A percentile compares a stretch with the other conserved stretches of the same genome.
phyloP scores from a whole-genome alignment of 2,797 vertebrate genomes.

The Gymnocypris eckloni region DNA sequence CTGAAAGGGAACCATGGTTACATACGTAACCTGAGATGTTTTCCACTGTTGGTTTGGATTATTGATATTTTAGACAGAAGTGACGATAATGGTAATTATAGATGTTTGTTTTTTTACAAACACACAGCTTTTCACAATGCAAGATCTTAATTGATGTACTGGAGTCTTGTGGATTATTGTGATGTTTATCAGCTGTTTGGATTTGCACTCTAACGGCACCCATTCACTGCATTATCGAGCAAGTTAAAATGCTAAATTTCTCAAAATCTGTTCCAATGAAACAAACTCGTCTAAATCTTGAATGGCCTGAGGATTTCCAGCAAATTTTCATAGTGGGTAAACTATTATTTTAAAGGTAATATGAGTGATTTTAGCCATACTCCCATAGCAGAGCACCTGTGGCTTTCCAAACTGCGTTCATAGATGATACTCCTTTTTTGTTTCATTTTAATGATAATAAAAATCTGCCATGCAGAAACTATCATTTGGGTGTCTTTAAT shows the following conservation, averaged over 20 bases:
- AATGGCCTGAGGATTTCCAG: background rate
- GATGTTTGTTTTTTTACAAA: background rate
- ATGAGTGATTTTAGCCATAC: background rate
- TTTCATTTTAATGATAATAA: background rate
- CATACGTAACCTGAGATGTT: too few relatives aligned
- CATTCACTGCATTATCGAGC: too few relatives aligned
- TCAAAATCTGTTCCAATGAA: background rate
- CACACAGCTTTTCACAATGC: rapidly evolving
- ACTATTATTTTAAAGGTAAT: background rate
- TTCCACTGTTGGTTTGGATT: background rate
- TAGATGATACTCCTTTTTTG: background rate
- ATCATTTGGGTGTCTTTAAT: background rate
- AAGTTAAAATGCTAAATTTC: background rate
- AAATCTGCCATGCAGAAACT: background rate
- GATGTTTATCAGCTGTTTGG: background rate
- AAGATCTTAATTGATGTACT: background rate
- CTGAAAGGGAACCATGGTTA: too few relatives aligned
- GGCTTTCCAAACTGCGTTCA: background rate
- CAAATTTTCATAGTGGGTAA: background rate
- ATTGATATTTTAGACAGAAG: background rate
- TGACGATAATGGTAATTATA: background rate
- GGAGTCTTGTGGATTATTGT: background rate
- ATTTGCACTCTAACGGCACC: background rate
- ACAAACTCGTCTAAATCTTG: background rate
- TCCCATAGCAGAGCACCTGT: background rate